phyloP scores from a whole-genome alignment of 2,888 invertebrate species.

The Raillietiella orientalis region DNA sequence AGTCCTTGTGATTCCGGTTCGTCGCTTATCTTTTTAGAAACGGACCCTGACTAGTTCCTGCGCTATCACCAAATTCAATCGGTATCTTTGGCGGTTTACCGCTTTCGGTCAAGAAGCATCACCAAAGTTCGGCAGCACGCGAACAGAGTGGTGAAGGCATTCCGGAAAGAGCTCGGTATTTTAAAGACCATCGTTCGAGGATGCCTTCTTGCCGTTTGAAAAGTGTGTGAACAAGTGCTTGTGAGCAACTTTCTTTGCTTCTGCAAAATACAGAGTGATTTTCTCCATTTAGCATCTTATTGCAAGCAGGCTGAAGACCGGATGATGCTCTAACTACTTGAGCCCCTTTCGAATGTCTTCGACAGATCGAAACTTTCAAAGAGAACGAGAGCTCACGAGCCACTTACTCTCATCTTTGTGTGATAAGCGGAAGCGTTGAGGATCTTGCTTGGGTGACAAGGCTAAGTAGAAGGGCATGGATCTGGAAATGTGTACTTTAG shows the following conservation, averaged over 20 bases:
- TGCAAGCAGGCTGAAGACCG: conserved; percentile 36
- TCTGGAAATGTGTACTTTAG: conserved; percentile 7
- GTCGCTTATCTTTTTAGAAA: too few species aligned
- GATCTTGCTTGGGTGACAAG: conserved; percentile 90
- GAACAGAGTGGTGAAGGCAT: conserved; percentile 41
- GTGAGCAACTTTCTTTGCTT: conserved; percentile 8
- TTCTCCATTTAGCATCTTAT: conserved; percentile 43
- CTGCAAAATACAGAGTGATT: conserved; percentile 40
- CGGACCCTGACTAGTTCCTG: too few species aligned
- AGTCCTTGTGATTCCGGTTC: too few species aligned
- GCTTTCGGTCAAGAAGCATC: conserved; percentile 39
- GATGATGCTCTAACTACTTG: conserved; percentile 33
- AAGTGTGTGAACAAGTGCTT: not conserved
- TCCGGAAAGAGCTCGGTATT: conserved; percentile 25
- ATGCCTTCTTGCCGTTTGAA: too few species aligned
- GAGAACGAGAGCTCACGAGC: conserved; percentile 59
- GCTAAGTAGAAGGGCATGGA: conserved; percentile 15
- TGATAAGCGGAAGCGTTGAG: conserved; percentile 79
- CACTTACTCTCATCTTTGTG: conserved; percentile 79
- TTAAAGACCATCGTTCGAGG: not conserved
- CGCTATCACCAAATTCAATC: conserved; percentile 12
- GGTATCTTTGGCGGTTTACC: conserved; percentile 38
- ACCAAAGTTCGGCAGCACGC: conserved; percentile 54
- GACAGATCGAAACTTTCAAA: conserved; percentile 48
- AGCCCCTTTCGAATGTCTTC: conserved; percentile 50